Base-by-base conservation (phyloP, 2,113 vertebrate genomes). In the Pachycephala philippinensis region DNA sequence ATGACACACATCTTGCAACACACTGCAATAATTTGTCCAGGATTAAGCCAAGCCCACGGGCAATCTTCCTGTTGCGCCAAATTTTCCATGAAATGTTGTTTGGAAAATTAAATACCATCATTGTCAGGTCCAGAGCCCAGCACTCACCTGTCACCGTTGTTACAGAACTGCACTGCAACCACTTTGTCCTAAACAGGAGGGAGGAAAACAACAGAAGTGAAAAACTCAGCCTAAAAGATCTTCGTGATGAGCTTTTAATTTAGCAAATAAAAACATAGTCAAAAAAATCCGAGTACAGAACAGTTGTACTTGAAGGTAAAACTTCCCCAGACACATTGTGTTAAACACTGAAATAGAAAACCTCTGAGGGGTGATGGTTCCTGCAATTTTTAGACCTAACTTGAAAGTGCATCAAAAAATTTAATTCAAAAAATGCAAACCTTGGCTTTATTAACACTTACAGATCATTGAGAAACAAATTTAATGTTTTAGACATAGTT, bases 91-190 rank as follows among this genome's bases (percentile, higher is more conserved):
- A 28, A 59, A 84, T 30, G 24, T 45, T 65, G 27, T 76, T 28
- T 68, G 71, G 70, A 76, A 84, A 79, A 77, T 37, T 17, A 57
- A 76, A 50, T 12, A 15, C 6, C 69, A n/a, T 16, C 54, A 21
- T 3, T 82, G 35, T 37, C 24, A 47, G 5, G 49, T 33, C 23
- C 72, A 39, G 80, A 85, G 5, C 18, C 49, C 49, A 76, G 57
- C 79, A 97, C 98, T 98, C 97, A 99, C 99, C 99, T 98, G 97
- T 99, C 99, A 44, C 98, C 99, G 37, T 98, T 99, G 98, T 99
- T 99, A 98, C 99, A 99, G 93, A 99, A 99, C 97, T 99, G 99
- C 94, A 99, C 98, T 23, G 99, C 99, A 23, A 99, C 98, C 84
- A 99, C 99, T 98, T 99, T 99, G 97, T 99, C 99, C 99, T 99